These are phyloP conservation scores for Miltochrista miniata DNA, from an alignment of 2,888 invertebrate genomes.

Conservation along the genomic window DNA sequence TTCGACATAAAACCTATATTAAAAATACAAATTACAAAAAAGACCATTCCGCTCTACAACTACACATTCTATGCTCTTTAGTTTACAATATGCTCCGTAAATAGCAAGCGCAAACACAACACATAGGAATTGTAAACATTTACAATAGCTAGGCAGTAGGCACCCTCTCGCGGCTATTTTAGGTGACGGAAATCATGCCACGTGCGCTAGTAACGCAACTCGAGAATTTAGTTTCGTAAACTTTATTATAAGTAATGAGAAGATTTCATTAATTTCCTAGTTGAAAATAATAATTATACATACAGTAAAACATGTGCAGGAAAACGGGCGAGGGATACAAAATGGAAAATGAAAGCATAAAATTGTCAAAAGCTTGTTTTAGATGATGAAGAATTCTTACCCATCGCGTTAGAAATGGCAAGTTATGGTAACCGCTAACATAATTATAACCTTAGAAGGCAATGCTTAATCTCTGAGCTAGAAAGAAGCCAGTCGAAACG, in stretches of 20 bases:
- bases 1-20: no score
- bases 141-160: slow-evolving; percentile 47
- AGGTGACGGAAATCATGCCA: slow-evolving; percentile 48
- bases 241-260: neutral
- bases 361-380: no score
- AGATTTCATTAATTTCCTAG: neutral
- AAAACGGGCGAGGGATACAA: no score
- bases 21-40: neutral
- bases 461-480: no score
- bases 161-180: slow-evolving; percentile 47
- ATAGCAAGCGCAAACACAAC: slow-evolving; percentile 35
- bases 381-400: no score
- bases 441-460: no score
- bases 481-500: no score
- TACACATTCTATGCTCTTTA: slow-evolving; percentile 19
- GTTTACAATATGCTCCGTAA: slow-evolving; percentile 33
- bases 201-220: slow-evolving; percentile 15
- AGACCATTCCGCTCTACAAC: neutral
- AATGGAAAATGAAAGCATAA: no score
- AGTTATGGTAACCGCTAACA: no score
- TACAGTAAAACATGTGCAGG: no score
- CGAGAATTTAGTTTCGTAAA: slow-evolving; percentile 19
- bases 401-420: no score
- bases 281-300: neutral
- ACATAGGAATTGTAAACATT: slow-evolving; percentile 48